phyloP scores from a whole-genome alignment of 1,140 invertebrate genomes.

The Periplaneta americana region DNA sequence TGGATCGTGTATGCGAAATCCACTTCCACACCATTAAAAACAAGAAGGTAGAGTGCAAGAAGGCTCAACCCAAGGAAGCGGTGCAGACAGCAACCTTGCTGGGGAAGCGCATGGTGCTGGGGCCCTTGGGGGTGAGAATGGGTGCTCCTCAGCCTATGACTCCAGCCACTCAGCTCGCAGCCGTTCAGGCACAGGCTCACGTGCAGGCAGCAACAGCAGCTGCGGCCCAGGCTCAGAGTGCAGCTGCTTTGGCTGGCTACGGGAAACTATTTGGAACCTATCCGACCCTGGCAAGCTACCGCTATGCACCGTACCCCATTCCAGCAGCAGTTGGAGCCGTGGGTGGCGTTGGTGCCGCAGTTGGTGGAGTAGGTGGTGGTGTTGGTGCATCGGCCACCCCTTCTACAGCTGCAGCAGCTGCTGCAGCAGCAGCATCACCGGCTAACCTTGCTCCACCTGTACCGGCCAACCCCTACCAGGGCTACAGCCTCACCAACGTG shows the following conservation, averaged over 20 bases:
- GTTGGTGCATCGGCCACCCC: conserved; percentile 33
- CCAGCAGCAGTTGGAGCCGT: conserved; percentile 50
- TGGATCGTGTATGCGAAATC: conserved; percentile 86
- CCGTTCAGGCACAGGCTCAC: conserved; percentile 49
- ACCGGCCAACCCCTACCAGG: conserved; percentile 63
- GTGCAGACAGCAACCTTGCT: conserved; percentile 69
- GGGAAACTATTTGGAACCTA: conserved; percentile 63
- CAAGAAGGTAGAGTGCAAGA: conserved; percentile 90
- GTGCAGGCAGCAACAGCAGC: conserved; percentile 52
- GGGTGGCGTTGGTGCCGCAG: conserved; percentile 39
- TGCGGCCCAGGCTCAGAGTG: conserved; percentile 36
- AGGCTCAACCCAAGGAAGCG: conserved; percentile 87
- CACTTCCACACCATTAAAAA: conserved; percentile 92
- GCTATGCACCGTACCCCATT: conserved; percentile 65
- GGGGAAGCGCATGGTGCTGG: conserved; percentile 61
- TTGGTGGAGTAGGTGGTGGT: conserved; percentile 46
- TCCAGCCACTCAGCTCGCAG: conserved; percentile 45
- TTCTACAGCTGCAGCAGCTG: conserved; percentile 37
- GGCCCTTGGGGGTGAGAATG: conserved; percentile 58
- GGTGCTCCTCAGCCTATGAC: conserved; percentile 45
- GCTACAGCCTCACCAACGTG: conserved; percentile 76
- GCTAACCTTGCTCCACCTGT: conserved; percentile 47
- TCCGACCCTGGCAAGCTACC: conserved; percentile 58
- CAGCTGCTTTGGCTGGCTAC: conserved; percentile 48
- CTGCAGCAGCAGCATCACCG: conserved; percentile 44